A percentile compares a stretch with the other conserved stretches of the same genome.
Evolutionary conservation across 2,113 vertebrate genomes (phyloP).

Genomic region (Strix aluco): DNA sequence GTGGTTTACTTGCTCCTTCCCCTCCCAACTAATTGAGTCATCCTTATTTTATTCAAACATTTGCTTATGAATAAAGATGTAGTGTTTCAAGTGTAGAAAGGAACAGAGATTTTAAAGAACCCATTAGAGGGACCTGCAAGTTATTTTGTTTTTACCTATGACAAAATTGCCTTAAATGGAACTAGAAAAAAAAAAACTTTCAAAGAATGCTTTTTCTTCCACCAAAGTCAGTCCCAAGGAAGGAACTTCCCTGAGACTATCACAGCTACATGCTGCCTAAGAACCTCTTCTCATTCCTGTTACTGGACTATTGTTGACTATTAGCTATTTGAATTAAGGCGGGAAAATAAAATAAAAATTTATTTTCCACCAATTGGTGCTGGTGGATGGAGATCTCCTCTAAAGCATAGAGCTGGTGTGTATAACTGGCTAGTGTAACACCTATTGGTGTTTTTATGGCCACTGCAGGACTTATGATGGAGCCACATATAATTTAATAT

Average conservation of each 20-base stretch:
- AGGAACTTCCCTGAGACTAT: neutral
- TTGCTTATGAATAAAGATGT: slow-evolving; percentile 10
- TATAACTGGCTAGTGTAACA: neutral
- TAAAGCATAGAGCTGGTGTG: neutral
- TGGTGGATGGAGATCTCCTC: neutral
- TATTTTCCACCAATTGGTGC: neutral
- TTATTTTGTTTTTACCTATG: neutral
- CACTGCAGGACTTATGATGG: neutral
- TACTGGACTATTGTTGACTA: neutral
- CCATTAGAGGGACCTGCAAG: neutral
- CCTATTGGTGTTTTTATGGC: neutral
- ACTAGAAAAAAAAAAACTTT: neutral
- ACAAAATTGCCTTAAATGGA: neutral
- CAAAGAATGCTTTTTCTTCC: neutral
- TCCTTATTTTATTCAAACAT: slow-evolving; percentile 12
- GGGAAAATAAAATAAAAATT: neutral
- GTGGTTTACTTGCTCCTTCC: neutral
- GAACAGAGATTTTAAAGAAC: neutral
- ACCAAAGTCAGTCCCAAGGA: neutral
- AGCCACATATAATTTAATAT: neutral
- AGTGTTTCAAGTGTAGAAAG: neutral
- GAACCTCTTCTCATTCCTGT: neutral
- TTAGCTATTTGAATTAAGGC: neutral
- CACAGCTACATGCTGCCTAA: neutral
- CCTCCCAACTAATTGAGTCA: slow-evolving; percentile 9